Conservation (phyloP, 2,113 vertebrate genomes). For the Hemiscyllium ocellatum region DNA sequence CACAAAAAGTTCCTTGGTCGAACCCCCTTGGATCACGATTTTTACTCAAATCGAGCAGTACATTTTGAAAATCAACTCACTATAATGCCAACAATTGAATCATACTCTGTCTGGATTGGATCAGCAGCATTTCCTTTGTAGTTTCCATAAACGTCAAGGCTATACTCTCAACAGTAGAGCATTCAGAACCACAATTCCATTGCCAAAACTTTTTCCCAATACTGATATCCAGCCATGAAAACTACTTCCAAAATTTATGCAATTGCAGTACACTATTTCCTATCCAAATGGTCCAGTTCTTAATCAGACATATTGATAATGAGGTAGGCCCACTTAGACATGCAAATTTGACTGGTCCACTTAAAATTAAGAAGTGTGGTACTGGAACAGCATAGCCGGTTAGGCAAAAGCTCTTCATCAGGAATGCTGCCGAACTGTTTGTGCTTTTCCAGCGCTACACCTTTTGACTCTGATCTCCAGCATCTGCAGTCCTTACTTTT, state of each 20-base stretch:
- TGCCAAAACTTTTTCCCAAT: not conserved
- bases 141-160: not conserved
- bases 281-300: not conserved
- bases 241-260: not conserved
- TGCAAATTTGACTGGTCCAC: not conserved
- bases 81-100: not conserved
- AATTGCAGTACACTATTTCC: not conserved
- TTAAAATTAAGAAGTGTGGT: no score
- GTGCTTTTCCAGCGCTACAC: no score
- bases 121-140: not conserved
- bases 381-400: no score
- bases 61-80: not conserved
- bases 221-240: not conserved
- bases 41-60: not conserved
- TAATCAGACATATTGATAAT: not conserved
- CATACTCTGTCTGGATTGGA: not conserved
- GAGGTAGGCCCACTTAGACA: not conserved
- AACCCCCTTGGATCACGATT: not conserved
- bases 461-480: no score
- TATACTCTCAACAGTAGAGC: not conserved
- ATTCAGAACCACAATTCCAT: not conserved
- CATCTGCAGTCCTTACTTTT: no score
- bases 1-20: no score
- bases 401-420: no score
- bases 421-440: no score